Evolutionary conservation across 1,140 invertebrate species (phyloP).

Genomic region (Trichogramma pretiosum): DNA sequence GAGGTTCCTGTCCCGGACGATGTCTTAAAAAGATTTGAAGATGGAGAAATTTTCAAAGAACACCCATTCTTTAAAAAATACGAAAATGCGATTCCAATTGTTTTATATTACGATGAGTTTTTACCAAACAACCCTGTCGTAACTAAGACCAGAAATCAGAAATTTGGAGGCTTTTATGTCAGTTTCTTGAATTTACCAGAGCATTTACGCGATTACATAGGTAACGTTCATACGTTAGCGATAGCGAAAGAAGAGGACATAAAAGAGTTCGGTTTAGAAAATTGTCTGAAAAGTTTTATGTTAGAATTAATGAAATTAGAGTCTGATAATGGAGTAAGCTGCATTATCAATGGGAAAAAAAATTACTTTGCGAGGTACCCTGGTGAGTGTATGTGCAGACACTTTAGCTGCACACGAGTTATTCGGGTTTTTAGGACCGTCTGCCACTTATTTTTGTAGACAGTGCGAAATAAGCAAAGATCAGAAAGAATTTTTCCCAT

Average conservation of each 20-base stretch:
- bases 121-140: constrained; percentile 10
- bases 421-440: constrained; percentile 5
- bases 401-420: constrained; percentile 10
- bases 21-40: not conserved
- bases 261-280: constrained; percentile 9
- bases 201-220: constrained; percentile 3
- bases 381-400: constrained; percentile 5
- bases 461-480: not conserved
- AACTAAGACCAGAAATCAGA: constrained; percentile 4
- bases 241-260: constrained; percentile 7
- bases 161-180: constrained; percentile 10
- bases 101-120: constrained; percentile 11
- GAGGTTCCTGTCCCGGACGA: not conserved
- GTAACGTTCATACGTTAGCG: not conserved
- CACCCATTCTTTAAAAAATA: constrained; percentile 10
- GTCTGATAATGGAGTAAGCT: not conserved
- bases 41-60: not conserved
- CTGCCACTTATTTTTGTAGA: constrained; percentile 13
- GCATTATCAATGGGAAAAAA: not conserved
- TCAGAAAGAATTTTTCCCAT: not conserved
- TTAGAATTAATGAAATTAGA: constrained; percentile 7
- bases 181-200: constrained; percentile 4
- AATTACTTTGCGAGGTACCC: not conserved
- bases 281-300: constrained; percentile 8
- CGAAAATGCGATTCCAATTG: not conserved